Conservation (phyloP, 2,888 invertebrate genomes). For the Acleris cristana region DNA sequence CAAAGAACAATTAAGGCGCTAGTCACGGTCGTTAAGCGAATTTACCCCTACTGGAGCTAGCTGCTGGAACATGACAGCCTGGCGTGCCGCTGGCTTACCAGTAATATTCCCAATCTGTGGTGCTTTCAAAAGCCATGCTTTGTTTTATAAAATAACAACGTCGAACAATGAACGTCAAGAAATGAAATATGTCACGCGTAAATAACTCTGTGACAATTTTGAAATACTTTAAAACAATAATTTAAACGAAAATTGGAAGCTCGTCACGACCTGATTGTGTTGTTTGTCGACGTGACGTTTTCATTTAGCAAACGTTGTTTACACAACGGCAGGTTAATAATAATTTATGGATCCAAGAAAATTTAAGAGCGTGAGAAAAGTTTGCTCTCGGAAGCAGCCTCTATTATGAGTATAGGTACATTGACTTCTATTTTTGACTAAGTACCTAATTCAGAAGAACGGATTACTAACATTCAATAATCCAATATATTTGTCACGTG, state of each 20-base stretch:
- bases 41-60: conserved; percentile 57
- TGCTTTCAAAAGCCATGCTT: conserved; percentile 48
- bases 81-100: conserved; percentile 36
- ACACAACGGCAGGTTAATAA: too few species aligned
- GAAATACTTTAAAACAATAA: too few species aligned
- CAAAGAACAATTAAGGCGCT: conserved; percentile 75
- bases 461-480: too few species aligned
- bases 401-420: too few species aligned
- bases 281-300: neutral
- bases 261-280: neutral
- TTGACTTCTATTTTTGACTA: too few species aligned
- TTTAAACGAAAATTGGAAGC: too few species aligned
- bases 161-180: conserved; percentile 46
- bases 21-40: conserved; percentile 77
- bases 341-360: too few species aligned
- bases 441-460: too few species aligned
- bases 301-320: neutral
- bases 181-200: neutral
- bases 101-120: conserved; percentile 59
- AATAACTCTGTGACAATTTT: neutral
- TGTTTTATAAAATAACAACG: conserved; percentile 54
- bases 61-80: conserved; percentile 31
- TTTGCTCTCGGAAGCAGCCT: too few species aligned
- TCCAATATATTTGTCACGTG: too few species aligned
- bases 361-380: too few species aligned